phyloP scores from a whole-genome alignment of 2,888 invertebrate species.

The Idaea dimidiata region DNA sequence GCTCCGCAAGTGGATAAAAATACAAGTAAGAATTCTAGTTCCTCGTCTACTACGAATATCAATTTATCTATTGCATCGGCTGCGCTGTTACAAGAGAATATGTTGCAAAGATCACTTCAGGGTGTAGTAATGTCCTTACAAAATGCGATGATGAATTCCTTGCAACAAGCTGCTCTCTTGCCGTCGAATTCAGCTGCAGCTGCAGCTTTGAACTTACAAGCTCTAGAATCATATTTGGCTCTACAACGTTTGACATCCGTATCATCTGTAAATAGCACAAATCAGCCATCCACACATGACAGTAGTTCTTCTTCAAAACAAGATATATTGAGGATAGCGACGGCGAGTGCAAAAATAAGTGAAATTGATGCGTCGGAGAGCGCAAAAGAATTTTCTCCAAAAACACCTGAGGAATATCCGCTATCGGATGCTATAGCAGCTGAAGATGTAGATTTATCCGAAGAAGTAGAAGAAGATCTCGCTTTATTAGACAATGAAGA shows the following conservation, averaged over 20 bases:
- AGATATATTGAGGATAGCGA: conserved; percentile 85
- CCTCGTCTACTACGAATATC: conserved; percentile 60
- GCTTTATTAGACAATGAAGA: conserved; percentile 89
- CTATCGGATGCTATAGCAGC: conserved; percentile 76
- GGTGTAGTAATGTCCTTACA: conserved; percentile 90
- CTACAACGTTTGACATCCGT: conserved; percentile 88
- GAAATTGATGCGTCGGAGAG: conserved; percentile 65
- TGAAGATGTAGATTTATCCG: conserved; percentile 85
- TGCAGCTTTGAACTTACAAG: conserved; percentile 91
- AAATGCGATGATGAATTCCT: conserved; percentile 91
- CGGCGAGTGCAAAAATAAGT: conserved; percentile 77
- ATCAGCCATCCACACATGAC: conserved; percentile 55
- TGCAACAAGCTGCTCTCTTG: conserved; percentile 90
- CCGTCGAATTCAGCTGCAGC: conserved; percentile 92
- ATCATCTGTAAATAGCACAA: conserved; percentile 75
- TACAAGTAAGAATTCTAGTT: conserved; percentile 71
- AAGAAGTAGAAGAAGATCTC: conserved; percentile 87
- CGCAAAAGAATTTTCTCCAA: conserved; percentile 67
- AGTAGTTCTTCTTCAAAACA: conserved; percentile 77
- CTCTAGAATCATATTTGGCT: conserved; percentile 91
- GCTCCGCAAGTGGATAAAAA: conserved; percentile 63
- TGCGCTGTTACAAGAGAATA: conserved; percentile 82
- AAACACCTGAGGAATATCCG: conserved; percentile 74
- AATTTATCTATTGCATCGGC: conserved; percentile 81
- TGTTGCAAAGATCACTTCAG: conserved; percentile 87